Evolutionary conservation across 1,140 invertebrate species (phyloP).

Genomic region (Polyergus mexicanus): DNA sequence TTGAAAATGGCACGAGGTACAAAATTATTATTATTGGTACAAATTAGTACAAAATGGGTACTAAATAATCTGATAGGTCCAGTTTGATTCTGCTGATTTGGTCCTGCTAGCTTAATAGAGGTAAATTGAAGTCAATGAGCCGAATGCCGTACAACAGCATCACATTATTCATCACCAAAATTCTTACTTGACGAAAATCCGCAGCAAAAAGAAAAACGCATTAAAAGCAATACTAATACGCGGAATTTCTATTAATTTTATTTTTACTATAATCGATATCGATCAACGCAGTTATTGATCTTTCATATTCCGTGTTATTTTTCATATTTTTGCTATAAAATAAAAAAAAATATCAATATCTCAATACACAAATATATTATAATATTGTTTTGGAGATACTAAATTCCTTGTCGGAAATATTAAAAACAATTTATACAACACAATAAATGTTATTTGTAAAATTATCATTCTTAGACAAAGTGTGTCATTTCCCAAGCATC

Average conservation of each 20-base stretch:
- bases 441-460: neutral
- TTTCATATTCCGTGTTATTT: slow-evolving; percentile 6
- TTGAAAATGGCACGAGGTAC: no score
- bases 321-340: neutral
- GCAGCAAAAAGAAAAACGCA: neutral
- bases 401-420: neutral
- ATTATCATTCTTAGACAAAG: neutral
- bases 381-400: neutral
- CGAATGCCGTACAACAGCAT: slow-evolving; percentile 13
- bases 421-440: neutral
- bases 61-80: no score
- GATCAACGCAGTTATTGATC: slow-evolving; percentile 12
- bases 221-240: slow-evolving; percentile 32
- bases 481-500: neutral
- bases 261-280: slow-evolving; percentile 12
- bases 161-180: slow-evolving; percentile 32
- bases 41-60: no score
- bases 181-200: slow-evolving; percentile 23
- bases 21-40: no score
- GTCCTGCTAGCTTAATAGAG: no score
- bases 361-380: neutral
- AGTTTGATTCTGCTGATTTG: no score
- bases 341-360: slow-evolving; percentile 3
- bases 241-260: slow-evolving; percentile 3
- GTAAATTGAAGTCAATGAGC: slow-evolving; percentile 42